Percentiles rank a stretch among this genome's conserved stretches.
These are phyloP conservation scores for Drosophila tanythrix DNA, from an alignment of 2,888 invertebrate species.

Conservation along the genomic window DNA sequence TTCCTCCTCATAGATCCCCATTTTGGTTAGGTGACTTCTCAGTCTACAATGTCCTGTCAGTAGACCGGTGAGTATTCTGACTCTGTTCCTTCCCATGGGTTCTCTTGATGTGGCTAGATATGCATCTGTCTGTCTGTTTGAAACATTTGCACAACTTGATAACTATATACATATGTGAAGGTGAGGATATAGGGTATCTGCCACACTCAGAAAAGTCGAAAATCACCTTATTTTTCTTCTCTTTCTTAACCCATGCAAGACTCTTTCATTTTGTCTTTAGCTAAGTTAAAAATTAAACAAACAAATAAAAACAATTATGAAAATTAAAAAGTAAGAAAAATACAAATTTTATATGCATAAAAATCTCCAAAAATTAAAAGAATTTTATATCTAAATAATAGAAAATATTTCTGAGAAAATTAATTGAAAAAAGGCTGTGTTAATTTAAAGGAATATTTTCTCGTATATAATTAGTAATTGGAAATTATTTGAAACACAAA, in stretches of 20 bases:
- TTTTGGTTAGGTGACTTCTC: too few relatives aligned
- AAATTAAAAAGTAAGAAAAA: not conserved
- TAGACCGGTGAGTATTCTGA: too few relatives aligned
- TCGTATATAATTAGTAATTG: accelerated
- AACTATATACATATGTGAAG: not conserved
- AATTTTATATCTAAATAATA: not conserved
- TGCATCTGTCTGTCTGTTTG: not conserved
- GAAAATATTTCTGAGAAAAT: accelerated
- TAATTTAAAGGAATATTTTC: not conserved
- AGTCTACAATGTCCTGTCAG: too few relatives aligned
- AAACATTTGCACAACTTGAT: not conserved
- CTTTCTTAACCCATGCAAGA: too few relatives aligned
- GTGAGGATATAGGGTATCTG: not conserved
- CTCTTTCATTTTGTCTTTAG: too few relatives aligned
- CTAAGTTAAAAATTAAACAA: not conserved
- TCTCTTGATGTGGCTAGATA: not conserved
- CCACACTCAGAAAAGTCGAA: not conserved
- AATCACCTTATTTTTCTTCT: too few relatives aligned
- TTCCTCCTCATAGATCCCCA: too few relatives aligned
- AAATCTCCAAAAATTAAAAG: not conserved
- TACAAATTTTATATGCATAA: not conserved
- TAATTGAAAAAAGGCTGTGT: not conserved
- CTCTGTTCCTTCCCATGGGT: too few relatives aligned
- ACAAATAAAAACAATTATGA: not conserved
- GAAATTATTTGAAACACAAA: not conserved